Evolutionary conservation across 2,888 invertebrate species (phyloP).

Genomic region (Harpalus rubripes): DNA sequence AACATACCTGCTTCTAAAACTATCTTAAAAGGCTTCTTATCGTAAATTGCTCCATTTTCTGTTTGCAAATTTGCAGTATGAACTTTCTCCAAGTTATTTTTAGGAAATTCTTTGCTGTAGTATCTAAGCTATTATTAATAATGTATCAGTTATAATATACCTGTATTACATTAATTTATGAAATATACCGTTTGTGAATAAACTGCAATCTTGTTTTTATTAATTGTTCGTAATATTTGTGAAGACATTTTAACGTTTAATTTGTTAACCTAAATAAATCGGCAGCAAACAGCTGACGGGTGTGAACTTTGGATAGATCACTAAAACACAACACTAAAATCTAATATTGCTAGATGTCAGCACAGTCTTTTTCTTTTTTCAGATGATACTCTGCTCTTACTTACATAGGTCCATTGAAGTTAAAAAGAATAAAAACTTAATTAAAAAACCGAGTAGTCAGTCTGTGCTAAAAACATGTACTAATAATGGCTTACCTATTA

Average conservation of each 20-base stretch:
- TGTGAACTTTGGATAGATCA: slow-evolving; percentile 26
- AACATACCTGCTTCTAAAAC: slow-evolving; percentile 82
- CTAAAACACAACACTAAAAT: background rate
- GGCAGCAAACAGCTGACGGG: too few relatives aligned
- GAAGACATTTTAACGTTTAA: slow-evolving; percentile 12
- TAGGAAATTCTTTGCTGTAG: slow-evolving; percentile 80
- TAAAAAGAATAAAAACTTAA: too few relatives aligned
- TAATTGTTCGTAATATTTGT: slow-evolving; percentile 15
- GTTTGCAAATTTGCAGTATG: slow-evolving; percentile 83
- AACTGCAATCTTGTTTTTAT: background rate
- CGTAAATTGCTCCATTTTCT: slow-evolving; percentile 89
- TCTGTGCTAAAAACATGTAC: too few relatives aligned
- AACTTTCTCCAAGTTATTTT: slow-evolving; percentile 81
- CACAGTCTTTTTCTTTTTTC: background rate
- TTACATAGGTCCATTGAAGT: too few relatives aligned
- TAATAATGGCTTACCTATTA: too few relatives aligned
- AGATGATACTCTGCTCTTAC: too few relatives aligned
- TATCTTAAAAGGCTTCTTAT: slow-evolving; percentile 93
- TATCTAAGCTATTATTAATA: slow-evolving; percentile 67
- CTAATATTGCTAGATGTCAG: background rate
- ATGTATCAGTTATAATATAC: slow-evolving; percentile 4
- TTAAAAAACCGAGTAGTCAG: too few relatives aligned
- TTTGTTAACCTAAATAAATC: background rate
- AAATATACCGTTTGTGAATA: background rate
- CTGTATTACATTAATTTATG: background rate